A percentile compares a stretch with the other conserved stretches of the same genome.
phyloP scores from a whole-genome alignment of 2,888 invertebrate species.

The Ptychoptera contaminata region DNA sequence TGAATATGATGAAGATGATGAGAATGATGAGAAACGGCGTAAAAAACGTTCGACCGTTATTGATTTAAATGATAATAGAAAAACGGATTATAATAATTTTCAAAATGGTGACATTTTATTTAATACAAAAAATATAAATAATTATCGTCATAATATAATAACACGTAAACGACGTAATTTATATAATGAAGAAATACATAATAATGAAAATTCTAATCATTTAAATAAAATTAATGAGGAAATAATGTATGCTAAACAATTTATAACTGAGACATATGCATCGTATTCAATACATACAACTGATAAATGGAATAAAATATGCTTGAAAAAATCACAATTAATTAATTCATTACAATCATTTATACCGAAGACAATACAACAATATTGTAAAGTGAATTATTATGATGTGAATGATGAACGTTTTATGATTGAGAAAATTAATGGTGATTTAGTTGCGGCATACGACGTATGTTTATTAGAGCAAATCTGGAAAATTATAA shows the following conservation, averaged over 20 bases:
- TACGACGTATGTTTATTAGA: constrained; percentile 64
- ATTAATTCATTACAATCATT: constrained; percentile 66
- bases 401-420: constrained; percentile 65
- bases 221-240: constrained; percentile 36
- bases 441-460: constrained; percentile 67
- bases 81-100: constrained; percentile 20
- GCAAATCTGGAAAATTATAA: constrained; percentile 67
- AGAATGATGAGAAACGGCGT: constrained; percentile 38
- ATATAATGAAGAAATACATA: constrained; percentile 31
- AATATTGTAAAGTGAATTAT: constrained; percentile 59
- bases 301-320: constrained; percentile 66
- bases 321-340: constrained; percentile 61
- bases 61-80: constrained; percentile 18
- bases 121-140: constrained; percentile 36
- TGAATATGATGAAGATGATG: constrained; percentile 42
- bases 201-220: too few relatives aligned
- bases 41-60: constrained; percentile 18
- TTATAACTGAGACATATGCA: constrained; percentile 75
- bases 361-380: constrained; percentile 55
- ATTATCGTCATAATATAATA: constrained; percentile 33
- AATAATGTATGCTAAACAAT: constrained; percentile 63
- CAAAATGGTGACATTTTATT: constrained; percentile 38
- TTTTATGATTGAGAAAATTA: constrained; percentile 57
- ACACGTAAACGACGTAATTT: constrained; percentile 38
- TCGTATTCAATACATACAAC: constrained; percentile 75